Conservation (phyloP, 2,113 vertebrate species). For the Raja brachyura region DNA sequence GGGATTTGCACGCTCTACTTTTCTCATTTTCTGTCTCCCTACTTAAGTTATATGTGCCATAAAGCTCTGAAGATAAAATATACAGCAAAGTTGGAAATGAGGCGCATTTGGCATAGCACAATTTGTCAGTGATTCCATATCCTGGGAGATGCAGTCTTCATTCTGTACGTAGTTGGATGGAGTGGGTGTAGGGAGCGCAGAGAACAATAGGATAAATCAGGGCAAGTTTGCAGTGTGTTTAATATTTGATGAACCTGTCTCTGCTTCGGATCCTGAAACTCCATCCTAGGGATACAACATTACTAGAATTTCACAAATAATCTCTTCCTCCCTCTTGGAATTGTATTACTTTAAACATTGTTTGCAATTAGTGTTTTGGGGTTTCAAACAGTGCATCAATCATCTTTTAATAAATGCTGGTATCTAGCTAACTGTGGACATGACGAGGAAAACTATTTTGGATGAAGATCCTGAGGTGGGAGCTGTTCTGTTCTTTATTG, state of each 20-base stretch:
- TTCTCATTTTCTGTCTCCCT: too few relatives aligned
- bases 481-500: not conserved
- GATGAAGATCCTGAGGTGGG: not conserved
- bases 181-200: not conserved
- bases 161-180: too few relatives aligned
- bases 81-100: not conserved
- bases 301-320: not conserved
- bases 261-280: not conserved
- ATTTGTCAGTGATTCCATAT: not conserved
- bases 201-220: not conserved
- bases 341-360: not conserved
- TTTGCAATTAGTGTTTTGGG: not conserved
- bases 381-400: not conserved
- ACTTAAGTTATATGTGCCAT: too few relatives aligned
- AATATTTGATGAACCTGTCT: not conserved
- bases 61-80: not conserved
- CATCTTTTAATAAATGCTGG: not conserved
- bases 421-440: not conserved
- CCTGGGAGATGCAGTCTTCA: not conserved
- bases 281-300: not conserved
- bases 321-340: not conserved
- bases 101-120: not conserved
- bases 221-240: not conserved
- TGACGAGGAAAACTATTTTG: not conserved
- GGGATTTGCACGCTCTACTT: not conserved